Evolutionary conservation across 2,888 invertebrate genomes (phyloP), one percentile per base, ranked within the genome.

Genomic region (Rhopalosiphum nymphaeae): DNA sequence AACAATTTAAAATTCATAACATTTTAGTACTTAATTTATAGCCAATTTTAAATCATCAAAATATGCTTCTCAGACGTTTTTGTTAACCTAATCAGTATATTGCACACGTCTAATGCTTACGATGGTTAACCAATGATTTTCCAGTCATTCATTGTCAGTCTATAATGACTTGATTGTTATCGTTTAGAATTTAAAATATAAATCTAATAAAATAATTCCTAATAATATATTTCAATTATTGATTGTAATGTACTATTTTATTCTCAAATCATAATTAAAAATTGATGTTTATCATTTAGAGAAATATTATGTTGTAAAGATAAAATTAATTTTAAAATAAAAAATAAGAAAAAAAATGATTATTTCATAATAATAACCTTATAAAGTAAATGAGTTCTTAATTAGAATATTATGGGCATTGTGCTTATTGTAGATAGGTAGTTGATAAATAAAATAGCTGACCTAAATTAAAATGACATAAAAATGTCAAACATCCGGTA

Each of bases 401-500:
- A 88, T 88, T 88, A 36, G 36, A 78, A 78, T 78, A 78, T 21
- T 53, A 36, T 88, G 25, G 88, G 25, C 36, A 53, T 88, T 53
- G 36, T 53, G 87, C 3, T 87, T 88, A 88, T 49, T 87, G n/a
- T n/a, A 49, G 9, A 87, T 49, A 49, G 29, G n/a, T 42, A 87
- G 46, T 29, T 46, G 16, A 36, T 88, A 88, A 88, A 88, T 53
- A 88, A 88, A 88, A 88, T 88, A 36, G 25, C 88, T 53, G 88
- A 88, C 88, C 88, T 88, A 36, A 88, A 88, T 88, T 88, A 88
- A 36, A 88, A 88, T 25, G 53, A 53, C 88, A 53, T n/a, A 53
- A 88, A 88, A 88, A 88, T 88, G 53, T 88, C 88, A 88, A n/a
- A 88, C 88, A 88, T 53, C 36, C 36, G 11, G 53, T 88, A 88